Conservation (phyloP, 2,113 vertebrate genomes). For the Nettapus auritus region DNA sequence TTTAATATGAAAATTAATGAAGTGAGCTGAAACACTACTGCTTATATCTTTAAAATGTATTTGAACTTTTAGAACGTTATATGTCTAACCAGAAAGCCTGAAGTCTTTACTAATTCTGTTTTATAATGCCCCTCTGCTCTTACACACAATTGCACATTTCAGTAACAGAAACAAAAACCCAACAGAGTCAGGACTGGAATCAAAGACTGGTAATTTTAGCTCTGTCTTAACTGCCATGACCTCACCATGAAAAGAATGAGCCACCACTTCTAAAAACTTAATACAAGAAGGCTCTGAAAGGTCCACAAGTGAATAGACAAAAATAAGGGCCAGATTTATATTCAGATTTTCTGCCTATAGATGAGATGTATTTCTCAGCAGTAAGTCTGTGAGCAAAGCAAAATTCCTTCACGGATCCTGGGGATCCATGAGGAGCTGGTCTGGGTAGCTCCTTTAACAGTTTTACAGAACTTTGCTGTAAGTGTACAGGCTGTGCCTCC, state of each 20-base stretch:
- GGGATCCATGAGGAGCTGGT: not conserved
- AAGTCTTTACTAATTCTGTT: not conserved
- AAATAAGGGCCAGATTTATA: fast-evolving
- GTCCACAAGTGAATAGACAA: not conserved
- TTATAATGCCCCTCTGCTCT: not conserved
- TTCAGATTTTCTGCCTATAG: not conserved
- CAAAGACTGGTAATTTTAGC: not conserved
- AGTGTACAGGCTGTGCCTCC: not conserved
- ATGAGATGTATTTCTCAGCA: not conserved
- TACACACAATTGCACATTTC: not conserved
- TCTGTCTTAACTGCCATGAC: not conserved
- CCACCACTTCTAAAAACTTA: not conserved
- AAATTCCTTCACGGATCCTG: not conserved
- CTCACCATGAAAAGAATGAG: not conserved
- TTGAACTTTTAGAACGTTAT: not conserved
- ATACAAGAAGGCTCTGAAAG: not conserved
- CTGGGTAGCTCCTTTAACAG: not conserved
- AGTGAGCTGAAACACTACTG: not conserved
- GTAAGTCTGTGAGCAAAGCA: not conserved
- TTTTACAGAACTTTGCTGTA: not conserved
- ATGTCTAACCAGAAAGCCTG: not conserved
- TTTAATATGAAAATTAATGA: not conserved
- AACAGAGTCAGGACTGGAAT: not conserved
- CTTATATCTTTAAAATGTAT: not conserved
- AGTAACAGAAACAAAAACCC: not conserved